Evolutionary conservation across 2,113 vertebrate genomes (phyloP).

Genomic region (Marcusenius ussheri): DNA sequence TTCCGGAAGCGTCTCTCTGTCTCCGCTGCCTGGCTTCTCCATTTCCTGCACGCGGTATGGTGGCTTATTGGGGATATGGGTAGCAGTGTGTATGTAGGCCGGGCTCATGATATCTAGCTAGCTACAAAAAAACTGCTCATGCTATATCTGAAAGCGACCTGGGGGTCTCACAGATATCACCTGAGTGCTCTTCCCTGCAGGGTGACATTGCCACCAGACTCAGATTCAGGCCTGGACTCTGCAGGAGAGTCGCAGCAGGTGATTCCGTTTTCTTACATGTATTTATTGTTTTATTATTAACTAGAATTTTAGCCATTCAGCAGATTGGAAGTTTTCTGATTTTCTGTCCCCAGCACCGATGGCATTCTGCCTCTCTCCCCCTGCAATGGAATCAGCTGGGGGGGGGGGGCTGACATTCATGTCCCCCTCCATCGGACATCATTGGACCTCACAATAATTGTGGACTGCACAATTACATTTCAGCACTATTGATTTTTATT

Average conservation of each 20-base stretch:
- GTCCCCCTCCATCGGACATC: constrained; percentile 50
- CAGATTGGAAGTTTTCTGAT: background rate
- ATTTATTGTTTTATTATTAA: background rate
- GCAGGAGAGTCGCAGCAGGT: background rate
- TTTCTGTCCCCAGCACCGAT: background rate
- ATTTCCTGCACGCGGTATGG: background rate
- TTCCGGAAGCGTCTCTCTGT: background rate
- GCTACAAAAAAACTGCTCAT: background rate
- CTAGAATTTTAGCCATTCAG: background rate
- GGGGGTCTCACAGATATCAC: background rate
- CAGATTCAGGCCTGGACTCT: background rate
- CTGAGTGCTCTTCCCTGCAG: background rate
- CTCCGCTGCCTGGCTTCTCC: background rate
- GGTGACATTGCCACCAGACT: background rate
- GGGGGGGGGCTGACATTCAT: constrained; percentile 45
- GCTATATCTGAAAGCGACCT: background rate
- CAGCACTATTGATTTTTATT: constrained; percentile 65
- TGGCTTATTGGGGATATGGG: background rate
- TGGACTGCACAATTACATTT: constrained; percentile 52
- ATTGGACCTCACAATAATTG: constrained; percentile 49
- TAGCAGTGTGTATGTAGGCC: background rate
- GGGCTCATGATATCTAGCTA: background rate
- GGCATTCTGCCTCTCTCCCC: background rate
- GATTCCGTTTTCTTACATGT: background rate
- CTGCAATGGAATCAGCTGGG: background rate